These are phyloP conservation scores for Caretta caretta DNA, from an alignment of 2,113 vertebrate genomes.

Conservation along the genomic window DNA sequence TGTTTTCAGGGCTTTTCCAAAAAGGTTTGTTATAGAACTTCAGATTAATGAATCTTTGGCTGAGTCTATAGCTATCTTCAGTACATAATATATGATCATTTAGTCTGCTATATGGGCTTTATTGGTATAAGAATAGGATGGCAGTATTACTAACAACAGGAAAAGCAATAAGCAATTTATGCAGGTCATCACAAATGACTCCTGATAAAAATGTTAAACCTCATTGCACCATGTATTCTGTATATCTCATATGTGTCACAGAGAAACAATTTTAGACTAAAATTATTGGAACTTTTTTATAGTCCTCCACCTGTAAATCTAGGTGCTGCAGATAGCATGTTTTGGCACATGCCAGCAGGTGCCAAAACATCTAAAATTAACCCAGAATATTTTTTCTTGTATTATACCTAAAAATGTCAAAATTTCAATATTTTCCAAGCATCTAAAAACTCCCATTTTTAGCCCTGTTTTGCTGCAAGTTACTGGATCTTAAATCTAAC, in stretches of 20 bases:
- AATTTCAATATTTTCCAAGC: not conserved
- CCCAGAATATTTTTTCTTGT: not conserved
- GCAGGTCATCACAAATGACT: not conserved
- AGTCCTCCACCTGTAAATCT: not conserved
- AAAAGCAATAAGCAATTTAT: not conserved
- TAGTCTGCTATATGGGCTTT: not conserved
- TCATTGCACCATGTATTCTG: not conserved
- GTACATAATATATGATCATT: not conserved
- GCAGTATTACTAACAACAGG: not conserved
- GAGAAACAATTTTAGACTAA: not conserved
- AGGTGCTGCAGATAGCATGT: not conserved
- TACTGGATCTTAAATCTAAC: not conserved
- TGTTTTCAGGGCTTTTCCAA: not conserved
- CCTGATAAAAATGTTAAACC: not conserved
- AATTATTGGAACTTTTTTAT: not conserved
- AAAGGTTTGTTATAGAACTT: not conserved
- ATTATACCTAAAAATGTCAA: not conserved
- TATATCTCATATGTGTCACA: not conserved
- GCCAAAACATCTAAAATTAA: not conserved
- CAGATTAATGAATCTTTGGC: not conserved
- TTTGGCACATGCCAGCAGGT: not conserved
- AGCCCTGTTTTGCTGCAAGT: not conserved
- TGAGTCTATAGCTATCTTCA: not conserved
- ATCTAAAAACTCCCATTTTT: not conserved
- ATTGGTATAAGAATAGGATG: not conserved